These are phyloP conservation scores for Idaea aversata DNA, from an alignment of 2,888 invertebrate species.

Conservation along the genomic window DNA sequence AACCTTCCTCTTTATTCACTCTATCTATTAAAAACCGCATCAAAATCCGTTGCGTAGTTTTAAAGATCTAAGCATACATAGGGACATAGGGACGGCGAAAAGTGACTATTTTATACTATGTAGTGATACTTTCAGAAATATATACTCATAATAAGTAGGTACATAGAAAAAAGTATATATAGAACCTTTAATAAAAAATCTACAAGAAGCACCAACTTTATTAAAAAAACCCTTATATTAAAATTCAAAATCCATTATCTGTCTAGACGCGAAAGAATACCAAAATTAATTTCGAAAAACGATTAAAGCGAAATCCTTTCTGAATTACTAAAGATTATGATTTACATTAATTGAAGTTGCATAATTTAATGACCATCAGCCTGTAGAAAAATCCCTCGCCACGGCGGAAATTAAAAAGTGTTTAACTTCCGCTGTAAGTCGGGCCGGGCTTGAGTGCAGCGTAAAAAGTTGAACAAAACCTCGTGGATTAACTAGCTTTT, in stretches of 20 bases:
- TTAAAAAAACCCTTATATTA: background rate
- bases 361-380: slow-evolving; percentile 73
- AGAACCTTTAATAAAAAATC: too few relatives aligned
- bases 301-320: slow-evolving; percentile 45
- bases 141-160: too few relatives aligned
- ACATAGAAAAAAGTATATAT: too few relatives aligned
- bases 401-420: slow-evolving; percentile 78
- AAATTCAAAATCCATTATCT: slow-evolving; percentile 2
- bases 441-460: slow-evolving; percentile 58
- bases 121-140: too few relatives aligned
- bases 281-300: slow-evolving; percentile 31
- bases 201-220: background rate
- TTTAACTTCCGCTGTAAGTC: slow-evolving; percentile 61
- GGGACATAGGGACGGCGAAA: too few relatives aligned
- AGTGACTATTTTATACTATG: too few relatives aligned
- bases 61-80: too few relatives aligned
- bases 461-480: slow-evolving; percentile 60
- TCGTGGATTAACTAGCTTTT: slow-evolving; percentile 53
- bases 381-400: slow-evolving; percentile 70
- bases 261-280: background rate
- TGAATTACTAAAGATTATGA: slow-evolving; percentile 48
- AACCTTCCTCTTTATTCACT: too few relatives aligned
- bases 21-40: too few relatives aligned
- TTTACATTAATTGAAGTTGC: slow-evolving; percentile 76
- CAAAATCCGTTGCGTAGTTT: too few relatives aligned